A percentile compares a stretch with the other conserved stretches of the same genome.
Conservation (phyloP, 2,888 invertebrate species). For the Drosophila flavopinicola region DNA sequence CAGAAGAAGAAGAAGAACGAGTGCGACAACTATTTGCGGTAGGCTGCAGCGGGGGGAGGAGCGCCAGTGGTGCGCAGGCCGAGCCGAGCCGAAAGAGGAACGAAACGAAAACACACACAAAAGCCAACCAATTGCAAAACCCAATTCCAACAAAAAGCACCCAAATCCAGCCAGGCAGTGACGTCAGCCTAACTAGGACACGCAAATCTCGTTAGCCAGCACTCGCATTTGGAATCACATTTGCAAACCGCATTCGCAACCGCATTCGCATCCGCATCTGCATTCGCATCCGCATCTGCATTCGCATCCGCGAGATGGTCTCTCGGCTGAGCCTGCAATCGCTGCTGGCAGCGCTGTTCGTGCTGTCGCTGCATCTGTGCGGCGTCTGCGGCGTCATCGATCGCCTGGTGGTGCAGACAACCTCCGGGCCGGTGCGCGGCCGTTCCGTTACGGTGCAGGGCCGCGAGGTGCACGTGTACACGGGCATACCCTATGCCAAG, state of each 20-base stretch:
- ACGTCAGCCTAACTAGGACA: conserved; percentile 68
- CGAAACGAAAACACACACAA: conserved; percentile 7
- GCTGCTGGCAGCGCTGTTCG: conserved; percentile 61
- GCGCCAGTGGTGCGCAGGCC: conserved; percentile 29
- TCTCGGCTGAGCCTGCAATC: conserved; percentile 47
- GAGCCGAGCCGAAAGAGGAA: conserved; percentile 1
- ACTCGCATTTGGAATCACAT: no score
- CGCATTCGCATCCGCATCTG: conserved; percentile 22
- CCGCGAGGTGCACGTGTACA: conserved; percentile 93
- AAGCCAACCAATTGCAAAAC: no score
- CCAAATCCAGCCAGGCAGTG: conserved; percentile 37
- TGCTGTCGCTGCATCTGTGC: conserved; percentile 77
- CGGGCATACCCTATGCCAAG: conserved; percentile 96
- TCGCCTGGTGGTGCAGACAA: conserved; percentile 92
- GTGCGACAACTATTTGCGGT: conserved; percentile 23
- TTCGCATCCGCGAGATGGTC: conserved; percentile 58
- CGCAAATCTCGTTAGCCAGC: conserved; percentile 43
- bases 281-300: conserved; percentile 30
- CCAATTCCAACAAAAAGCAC: conserved; percentile 12
- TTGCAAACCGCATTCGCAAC: conserved; percentile 2
- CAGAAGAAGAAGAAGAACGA: conserved; percentile 2
- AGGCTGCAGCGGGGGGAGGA: conserved; percentile 22
- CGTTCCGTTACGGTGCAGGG: conserved; percentile 92
- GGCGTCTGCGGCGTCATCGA: conserved; percentile 85
- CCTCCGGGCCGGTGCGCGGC: conserved; percentile 92